phyloP scores from a whole-genome alignment of 2,113 vertebrate genomes.

The Mungos mungo region DNA sequence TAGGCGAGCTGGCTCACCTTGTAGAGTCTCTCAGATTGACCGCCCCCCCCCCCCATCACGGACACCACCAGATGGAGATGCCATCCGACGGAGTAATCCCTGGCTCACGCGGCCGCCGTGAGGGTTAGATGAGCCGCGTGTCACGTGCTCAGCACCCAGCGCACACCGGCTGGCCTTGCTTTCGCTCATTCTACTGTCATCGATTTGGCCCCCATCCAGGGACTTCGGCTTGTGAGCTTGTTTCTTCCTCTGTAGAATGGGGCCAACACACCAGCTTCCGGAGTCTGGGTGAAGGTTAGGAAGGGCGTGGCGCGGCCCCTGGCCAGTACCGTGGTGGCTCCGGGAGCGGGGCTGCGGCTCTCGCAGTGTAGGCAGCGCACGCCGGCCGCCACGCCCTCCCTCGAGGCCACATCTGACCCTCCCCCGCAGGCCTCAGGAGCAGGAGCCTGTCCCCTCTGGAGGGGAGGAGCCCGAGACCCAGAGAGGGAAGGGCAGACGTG shows the following conservation, averaged over 20 bases:
- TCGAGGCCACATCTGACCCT: rapidly evolving
- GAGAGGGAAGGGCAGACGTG: neutral
- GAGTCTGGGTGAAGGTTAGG: neutral
- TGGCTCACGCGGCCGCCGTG: neutral
- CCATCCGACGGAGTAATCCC: neutral
- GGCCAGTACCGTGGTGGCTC: neutral
- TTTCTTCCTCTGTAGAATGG: neutral
- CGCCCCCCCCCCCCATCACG: neutral
- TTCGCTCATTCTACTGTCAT: neutral
- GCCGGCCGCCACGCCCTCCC: neutral
- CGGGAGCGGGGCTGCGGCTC: neutral
- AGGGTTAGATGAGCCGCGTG: no score
- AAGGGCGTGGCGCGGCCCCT: rapidly evolving
- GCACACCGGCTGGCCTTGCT: neutral
- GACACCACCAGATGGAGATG: neutral
- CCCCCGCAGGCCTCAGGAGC: neutral
- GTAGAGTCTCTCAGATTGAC: neutral
- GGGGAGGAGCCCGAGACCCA: neutral
- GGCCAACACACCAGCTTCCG: neutral
- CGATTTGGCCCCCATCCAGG: neutral
- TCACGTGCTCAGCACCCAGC: neutral
- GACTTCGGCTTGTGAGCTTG: neutral
- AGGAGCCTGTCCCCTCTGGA: neutral
- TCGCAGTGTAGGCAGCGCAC: neutral
- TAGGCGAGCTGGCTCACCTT: neutral